Conservation (phyloP, 1,140 invertebrate genomes). For the Drosophila funebris region DNA sequence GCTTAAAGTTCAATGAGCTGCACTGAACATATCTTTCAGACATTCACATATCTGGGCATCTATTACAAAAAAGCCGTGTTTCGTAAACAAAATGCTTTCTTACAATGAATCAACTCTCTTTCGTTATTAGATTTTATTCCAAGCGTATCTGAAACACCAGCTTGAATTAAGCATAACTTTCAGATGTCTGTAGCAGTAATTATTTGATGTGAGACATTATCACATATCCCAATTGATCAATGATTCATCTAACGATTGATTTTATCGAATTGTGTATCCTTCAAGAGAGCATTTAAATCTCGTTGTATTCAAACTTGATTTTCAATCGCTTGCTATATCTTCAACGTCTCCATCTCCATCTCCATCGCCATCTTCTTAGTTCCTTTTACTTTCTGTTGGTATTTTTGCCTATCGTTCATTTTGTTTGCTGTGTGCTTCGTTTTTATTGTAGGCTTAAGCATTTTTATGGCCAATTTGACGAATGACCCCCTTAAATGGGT, state of each 20-base stretch:
- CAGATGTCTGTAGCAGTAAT: no score
- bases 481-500: conserved; percentile 72
- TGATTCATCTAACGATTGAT: no score
- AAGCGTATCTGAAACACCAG: no score
- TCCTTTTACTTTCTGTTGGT: background rate
- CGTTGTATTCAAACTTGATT: conserved; percentile 8
- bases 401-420: conserved; percentile 36
- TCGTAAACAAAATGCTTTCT: no score
- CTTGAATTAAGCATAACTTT: no score
- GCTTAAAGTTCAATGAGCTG: background rate
- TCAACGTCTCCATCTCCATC: conserved; percentile 1
- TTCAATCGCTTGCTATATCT: conserved; percentile 6
- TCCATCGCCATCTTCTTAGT: background rate
- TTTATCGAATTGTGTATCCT: background rate
- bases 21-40: no score
- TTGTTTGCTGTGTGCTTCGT: conserved; percentile 37
- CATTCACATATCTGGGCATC: no score
- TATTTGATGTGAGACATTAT: no score
- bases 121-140: no score
- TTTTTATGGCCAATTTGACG: conserved; percentile 77
- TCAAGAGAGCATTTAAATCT: conserved; percentile 20
- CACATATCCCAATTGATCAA: no score
- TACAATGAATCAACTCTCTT: no score
- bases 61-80: no score
- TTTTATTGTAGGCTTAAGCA: conserved; percentile 62